Base-by-base conservation (phyloP, 2,113 vertebrate genomes). In the Embiotoca jacksoni region DNA sequence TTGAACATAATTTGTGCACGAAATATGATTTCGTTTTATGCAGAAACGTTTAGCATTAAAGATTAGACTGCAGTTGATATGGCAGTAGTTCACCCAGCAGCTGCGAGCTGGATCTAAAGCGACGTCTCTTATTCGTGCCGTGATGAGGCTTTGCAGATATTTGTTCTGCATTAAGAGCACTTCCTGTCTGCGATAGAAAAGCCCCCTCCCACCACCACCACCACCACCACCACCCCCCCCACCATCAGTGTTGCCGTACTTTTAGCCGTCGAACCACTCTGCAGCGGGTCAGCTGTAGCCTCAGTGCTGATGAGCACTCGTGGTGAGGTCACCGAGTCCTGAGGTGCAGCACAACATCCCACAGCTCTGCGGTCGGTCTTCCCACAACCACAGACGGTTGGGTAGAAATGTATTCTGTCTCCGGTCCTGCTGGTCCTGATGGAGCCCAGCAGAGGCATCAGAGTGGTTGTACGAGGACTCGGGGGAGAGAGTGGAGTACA, bases 341-440 rank as follows among this genome's bases (percentile, higher is more conserved):
- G 89, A 82, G 87, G 78, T 73, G 69, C 85, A 63, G 83, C 6
- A 63, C 7, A 72, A 81, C 78, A 74, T 90, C 91, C 89, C 88
- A 75, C 60, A 75, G 81, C 83, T 36, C 83, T 76, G 82, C 31
- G 79, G 83, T 80, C 54, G 5, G 33, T 72, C 66, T 80, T 31
- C 63, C 84, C 84, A 62, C 86, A 80, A 81, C 86, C 88, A 82
- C 88, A 87, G 59, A 58, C 80, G 5, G 80, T 80, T 84, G 83
- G 63, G 52, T 47, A 58, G 54, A 91, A 84, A 88, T 85, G 84
- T 37, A 46, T 61, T 83, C 83, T 64, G 89, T 88, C 76, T 91
- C 78, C 82, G 73, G 75, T 55, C 72, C 53, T 37, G 60, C 84
- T 49, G 78, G 75, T 84, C 69, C 68, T 75, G 73, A 74, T 66